These are phyloP conservation scores for Erythrocercus mccallii DNA, from an alignment of 2,113 vertebrate genomes.

Conservation along the genomic window DNA sequence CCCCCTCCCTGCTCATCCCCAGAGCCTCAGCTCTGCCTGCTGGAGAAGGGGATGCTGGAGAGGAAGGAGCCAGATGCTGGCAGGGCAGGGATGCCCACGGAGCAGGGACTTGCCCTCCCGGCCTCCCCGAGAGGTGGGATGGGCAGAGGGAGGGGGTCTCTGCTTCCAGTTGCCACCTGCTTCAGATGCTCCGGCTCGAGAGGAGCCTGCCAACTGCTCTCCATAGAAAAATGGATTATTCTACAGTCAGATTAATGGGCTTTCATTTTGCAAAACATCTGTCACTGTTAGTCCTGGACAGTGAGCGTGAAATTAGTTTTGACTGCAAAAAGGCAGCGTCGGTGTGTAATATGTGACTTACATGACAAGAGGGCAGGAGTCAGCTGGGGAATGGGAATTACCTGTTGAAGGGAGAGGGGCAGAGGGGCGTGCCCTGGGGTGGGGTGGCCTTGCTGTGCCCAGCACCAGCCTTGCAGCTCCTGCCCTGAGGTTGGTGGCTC, in stretches of 20 bases:
- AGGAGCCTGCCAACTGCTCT: conserved; percentile 57
- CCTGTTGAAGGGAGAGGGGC: conserved; percentile 1
- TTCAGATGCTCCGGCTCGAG: neutral
- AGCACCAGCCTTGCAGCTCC: neutral
- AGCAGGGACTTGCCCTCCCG: neutral
- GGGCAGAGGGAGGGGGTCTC: neutral
- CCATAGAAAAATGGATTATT: conserved; percentile 75
- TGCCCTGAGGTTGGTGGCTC: neutral
- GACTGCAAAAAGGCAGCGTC: conserved; percentile 42
- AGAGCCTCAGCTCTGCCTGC: neutral
- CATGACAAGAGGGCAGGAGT: conserved; percentile 24
- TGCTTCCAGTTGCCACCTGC: neutral
- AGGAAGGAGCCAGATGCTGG: neutral
- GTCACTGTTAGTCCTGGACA: conserved; percentile 78
- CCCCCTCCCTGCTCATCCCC: neutral
- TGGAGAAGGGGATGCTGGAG: neutral
- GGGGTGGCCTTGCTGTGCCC: neutral
- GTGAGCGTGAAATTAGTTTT: conserved; percentile 78
- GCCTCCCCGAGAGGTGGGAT: neutral
- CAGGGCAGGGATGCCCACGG: neutral
- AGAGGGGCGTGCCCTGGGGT: rapidly evolving
- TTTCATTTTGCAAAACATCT: conserved; percentile 79
- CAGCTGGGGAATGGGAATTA: conserved; percentile 17
- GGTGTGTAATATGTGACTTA: conserved; percentile 37
- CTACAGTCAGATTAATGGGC: conserved; percentile 78